Evolutionary conservation across 2,797 vertebrate genomes (phyloP), one percentile per base, ranked within the genome.

Genomic region (Silurus aristotelis): DNA sequence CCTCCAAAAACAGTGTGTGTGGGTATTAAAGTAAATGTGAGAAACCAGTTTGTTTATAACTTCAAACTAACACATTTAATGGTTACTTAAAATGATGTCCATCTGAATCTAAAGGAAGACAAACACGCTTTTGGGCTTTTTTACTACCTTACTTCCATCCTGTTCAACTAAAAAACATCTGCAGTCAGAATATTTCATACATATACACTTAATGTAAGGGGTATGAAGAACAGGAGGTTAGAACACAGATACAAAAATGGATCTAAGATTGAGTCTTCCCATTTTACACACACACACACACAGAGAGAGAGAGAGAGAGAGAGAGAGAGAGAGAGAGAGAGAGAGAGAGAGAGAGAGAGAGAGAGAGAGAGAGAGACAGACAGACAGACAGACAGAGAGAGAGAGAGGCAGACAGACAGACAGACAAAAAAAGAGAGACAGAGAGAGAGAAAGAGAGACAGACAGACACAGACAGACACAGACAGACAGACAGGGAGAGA

Each of bases 21-120:
- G 63, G n/a, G 31, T 71, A 52, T 80, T 84, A 84, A 64, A 80
- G 76, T 84, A 79, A 80, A 84, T 84, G 52, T 76, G 60, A 55
- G 15, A 46, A 76, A 67, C 3, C 55, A 46, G 67, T 79, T 61
- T 58, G 27, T n/a, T 38, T 56, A 67, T n/a, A 67, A 77, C 46
- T 31, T 76, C n/a, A 75, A 83, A 83, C 46, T 38, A 76, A 66
- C 73, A 31, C 19, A 17, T 58, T 77, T 77, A 58, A 61, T 43
- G 27, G 22, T 67, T n/a, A 38, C 7, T 52, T 64, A 6, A 38
- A n/a, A 64, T 12, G 3, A 77, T n/a, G 31, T 61, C 77, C 48
- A 38, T 71, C 72, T 75, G n/a, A 13, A 19, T 19, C 27, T 76
- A 56, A 17, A 13, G 19, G 27, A 19, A 58, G 8, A 31, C 71